phyloP scores from a whole-genome alignment of 35 echinoderm and acorn worm genomes.

The Stichopus chloronotus region DNA sequence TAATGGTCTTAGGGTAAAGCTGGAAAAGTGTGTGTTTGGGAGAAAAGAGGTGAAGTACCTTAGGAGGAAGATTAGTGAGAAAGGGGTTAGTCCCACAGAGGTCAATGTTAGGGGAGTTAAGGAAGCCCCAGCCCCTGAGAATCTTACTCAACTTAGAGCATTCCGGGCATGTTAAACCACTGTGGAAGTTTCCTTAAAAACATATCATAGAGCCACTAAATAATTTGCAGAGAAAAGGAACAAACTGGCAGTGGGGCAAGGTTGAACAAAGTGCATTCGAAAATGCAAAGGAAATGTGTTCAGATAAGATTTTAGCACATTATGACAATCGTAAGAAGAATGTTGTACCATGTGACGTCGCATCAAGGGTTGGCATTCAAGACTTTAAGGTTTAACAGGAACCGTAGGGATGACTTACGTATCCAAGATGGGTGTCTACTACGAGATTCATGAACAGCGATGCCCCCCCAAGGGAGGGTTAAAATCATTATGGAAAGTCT shows the following conservation, averaged over 20 bases:
- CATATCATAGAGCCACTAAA: slow-evolving; percentile 61
- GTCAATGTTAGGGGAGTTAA: not conserved
- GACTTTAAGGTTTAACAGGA: slow-evolving; percentile 24
- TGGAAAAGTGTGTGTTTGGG: not conserved
- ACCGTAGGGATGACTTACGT: slow-evolving; percentile 56
- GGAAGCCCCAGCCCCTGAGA: not conserved
- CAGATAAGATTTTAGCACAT: slow-evolving; percentile 36
- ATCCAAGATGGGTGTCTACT: slow-evolving; percentile 31
- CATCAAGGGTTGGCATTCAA: slow-evolving; percentile 61
- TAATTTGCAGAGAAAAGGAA: slow-evolving; percentile 29
- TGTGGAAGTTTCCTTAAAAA: slow-evolving; percentile 55
- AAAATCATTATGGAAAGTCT: slow-evolving; percentile 52
- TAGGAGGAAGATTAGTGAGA: not conserved
- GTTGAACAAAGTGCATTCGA: not conserved
- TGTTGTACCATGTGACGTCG: slow-evolving; percentile 59
- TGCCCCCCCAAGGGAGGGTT: slow-evolving; percentile 54
- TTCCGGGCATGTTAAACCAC: not conserved
- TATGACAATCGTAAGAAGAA: slow-evolving; percentile 41
- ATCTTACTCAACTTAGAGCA: no score
- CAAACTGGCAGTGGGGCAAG: slow-evolving; percentile 16
- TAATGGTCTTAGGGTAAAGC: not conserved
- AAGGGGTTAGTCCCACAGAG: not conserved
- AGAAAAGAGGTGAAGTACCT: not conserved
- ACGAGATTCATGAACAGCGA: slow-evolving; percentile 45
- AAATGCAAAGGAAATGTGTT: not conserved